Evolutionary conservation across 2,113 vertebrate species (phyloP), one percentile per base, ranked within the genome.

Genomic region (Bolborhynchus lineola): DNA sequence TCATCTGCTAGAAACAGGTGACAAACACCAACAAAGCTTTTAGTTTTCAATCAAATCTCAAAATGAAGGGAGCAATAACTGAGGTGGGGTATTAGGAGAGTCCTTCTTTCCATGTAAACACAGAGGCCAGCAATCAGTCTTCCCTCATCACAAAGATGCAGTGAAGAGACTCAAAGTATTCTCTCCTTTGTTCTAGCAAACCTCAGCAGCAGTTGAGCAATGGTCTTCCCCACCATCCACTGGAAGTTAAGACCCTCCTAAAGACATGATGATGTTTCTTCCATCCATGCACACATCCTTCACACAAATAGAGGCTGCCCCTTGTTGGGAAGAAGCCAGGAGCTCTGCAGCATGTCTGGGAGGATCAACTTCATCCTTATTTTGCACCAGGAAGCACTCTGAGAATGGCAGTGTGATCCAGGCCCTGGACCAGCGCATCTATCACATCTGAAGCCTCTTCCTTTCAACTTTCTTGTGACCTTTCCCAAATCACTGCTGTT

Each of bases 261-360:
- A 16, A 11, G 31, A 46, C 42, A 24, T 4, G 64, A 24, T 1
- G 15, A 44, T 3, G 41, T 9, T 19, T 23, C 44, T 35, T 20
- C 50, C n/a, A 13, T 3, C 28, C 21, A 25, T 3, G 6, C 28
- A 21, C 24, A 13, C 20, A 5, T 3, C 41, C 7, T 26, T 1
- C 35, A 8, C 1, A n/a, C 0, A 6, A n/a, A 23, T 0, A 14
- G 42, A 10, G 35, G 41, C 42, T 23, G 49, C 5, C 14, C 9
- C 41, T 26, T 14, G 41, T 5, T 2, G 5, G 57, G 50, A 72
- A 20, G 42, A 37, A 37, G 17, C 42, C 81, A 37, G 42, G 35
- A 57, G 65, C 39, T 24, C 31, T 2, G 0, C 8, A 33, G 23
- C 42, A 20, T 0, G 0, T 29, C 59, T 25, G 26, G 41, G 42